Evolutionary conservation across 2,888 invertebrate species (phyloP), one percentile per base, ranked within the genome.

Genomic region (Troilus luridus): DNA sequence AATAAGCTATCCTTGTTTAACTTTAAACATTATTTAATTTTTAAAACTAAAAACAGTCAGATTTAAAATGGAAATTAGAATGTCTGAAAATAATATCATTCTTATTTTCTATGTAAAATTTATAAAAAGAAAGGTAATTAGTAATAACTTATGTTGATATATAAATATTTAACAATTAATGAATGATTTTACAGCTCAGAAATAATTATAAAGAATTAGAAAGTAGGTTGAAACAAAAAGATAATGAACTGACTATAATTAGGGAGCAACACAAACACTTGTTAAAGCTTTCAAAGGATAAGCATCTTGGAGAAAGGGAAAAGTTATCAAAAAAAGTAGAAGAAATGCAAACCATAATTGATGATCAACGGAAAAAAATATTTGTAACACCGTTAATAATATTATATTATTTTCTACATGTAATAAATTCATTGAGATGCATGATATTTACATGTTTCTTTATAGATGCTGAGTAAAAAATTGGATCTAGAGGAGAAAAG

Each of bases 401-500:
- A 60, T 41, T 17, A 41, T 17, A 60, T 17, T 8, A 60, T 60
- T 17, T 41, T 60, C 24, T 0, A 60, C 1, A 19, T 88, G 19
- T 14, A n/a, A 88, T 7, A 0, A 6, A 17, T 41, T 0, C 7
- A 41, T 17, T 77, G 17, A 41, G 17, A 21, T 77, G 5, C 19
- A 21, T 88, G 19, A 56, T 88, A 5, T 24, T 3, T 64, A 58
- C 56, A 54, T 19, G 88, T 14, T 88, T 67, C 77, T 88, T 93
- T 92, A 19, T 91, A 93, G 93, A 95, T 95, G 92, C 94, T 97
- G 92, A 96, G 97, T 91, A 95, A 97, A 85, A 96, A 96, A 93
- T 94, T 97, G 21, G 95, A 96, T 91, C 94, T 98, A 64, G 97
- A 97, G 94, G 95, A 95, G 6, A 98, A 97, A 94, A 97, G 96